Percentiles rank a stretch among this genome's conserved stretches.
Evolutionary conservation across 2,888 invertebrate species (phyloP).

Genomic region (Drosophila rellima): DNA sequence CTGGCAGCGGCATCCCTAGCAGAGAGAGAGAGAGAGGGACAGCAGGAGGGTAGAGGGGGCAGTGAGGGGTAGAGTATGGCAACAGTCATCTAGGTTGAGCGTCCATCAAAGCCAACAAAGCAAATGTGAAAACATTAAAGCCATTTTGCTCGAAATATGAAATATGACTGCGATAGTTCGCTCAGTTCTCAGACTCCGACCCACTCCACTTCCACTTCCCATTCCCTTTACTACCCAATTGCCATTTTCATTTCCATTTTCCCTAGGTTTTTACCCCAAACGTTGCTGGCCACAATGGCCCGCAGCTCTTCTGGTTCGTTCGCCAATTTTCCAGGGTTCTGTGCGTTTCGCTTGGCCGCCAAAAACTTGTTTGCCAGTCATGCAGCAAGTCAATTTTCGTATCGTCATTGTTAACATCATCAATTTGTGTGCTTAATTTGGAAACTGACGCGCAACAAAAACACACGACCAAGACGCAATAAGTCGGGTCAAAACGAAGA

Average conservation of each 20-base stretch:
- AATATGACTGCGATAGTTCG: constrained; percentile 69
- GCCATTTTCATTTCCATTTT: constrained; percentile 58
- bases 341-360: constrained; percentile 70
- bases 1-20: constrained; percentile 30
- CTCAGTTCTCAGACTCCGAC: too few relatives aligned
- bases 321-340: constrained; percentile 24
- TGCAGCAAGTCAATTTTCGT: constrained; percentile 73
- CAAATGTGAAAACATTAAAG: constrained; percentile 82
- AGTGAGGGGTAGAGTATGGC: background rate
- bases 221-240: constrained; percentile 12
- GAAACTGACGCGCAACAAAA: constrained; percentile 81
- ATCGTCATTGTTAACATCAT: constrained; percentile 81
- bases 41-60: background rate
- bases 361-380: constrained; percentile 79
- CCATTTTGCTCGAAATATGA: constrained; percentile 67
- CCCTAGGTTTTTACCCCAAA: too few relatives aligned
- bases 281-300: constrained; percentile 39
- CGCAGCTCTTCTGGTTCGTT: constrained; percentile 13
- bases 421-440: constrained; percentile 82
- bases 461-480: constrained; percentile 31
- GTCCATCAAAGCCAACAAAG: constrained; percentile 80
- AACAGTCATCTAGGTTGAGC: constrained; percentile 26
- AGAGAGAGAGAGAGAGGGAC: background rate
- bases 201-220: too few relatives aligned
- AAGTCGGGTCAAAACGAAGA: background rate